Base-by-base conservation (phyloP, 2,113 vertebrate species). In the Catharus fuscescens region DNA sequence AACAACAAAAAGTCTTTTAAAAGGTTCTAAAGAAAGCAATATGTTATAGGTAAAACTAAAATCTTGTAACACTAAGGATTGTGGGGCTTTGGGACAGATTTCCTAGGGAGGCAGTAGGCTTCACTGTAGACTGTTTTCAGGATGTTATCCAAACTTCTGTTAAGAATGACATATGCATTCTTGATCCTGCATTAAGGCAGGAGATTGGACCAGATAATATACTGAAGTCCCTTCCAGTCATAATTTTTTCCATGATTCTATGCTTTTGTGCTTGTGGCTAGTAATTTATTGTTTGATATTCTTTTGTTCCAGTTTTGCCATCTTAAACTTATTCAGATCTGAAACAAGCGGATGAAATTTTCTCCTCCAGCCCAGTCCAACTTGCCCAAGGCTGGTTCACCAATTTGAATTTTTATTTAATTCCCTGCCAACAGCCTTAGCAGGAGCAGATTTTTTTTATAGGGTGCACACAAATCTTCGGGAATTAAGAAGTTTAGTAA, bases 251-350 rank as follows among this genome's bases (percentile, higher is more conserved):
- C 42, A 10, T 42, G 16, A 62, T 73, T 79, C 54, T 79, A 19
- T 80, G 38, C 18, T 90, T 82, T 65, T 77, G 25, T 10, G 3
- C 26, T 79, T 62, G 47, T 91, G 62, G 34, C 18, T 90, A 20
- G 45, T 70, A 92, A 96, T 95, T 82, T 88, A 92, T 70, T 94
- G 32, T 71, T 87, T 85, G 16, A 82, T 38, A 88, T 54, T 90
- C 12, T 29, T 95, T 89, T 93, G 80, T 93, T 91, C 45, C 50
- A 82, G 50, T 88, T 95, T 91, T 86, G 38, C 42, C 70, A 77
- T 21, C 18, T 80, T 72, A 92, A 87, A 71, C 3, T 61, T 93
- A 87, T 32, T 61, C 61, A 82, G 59, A 87, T 87, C 44, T 93
- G 60, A 94, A 91, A 82, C 3, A 69, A 87, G 40, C 2, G 52